Percentiles rank a stretch among this genome's conserved stretches.
Evolutionary conservation across 2,113 vertebrate species (phyloP).

Genomic region (Pogona vitticeps): DNA sequence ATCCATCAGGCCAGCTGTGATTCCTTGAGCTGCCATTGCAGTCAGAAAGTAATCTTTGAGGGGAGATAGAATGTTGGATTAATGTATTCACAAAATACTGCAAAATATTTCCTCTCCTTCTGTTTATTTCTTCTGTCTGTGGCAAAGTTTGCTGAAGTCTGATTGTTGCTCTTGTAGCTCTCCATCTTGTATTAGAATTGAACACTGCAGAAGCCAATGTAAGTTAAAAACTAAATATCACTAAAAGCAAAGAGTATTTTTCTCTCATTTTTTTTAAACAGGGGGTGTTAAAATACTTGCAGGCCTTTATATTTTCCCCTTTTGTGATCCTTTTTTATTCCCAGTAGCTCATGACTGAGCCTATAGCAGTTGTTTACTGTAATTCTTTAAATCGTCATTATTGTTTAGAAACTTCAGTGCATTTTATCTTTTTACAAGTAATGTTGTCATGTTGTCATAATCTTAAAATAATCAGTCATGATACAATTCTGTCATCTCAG

Average conservation of each 20-base stretch:
- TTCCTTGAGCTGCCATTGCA: conserved; percentile 27
- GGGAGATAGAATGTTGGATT: conserved; percentile 24
- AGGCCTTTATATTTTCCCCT: neutral
- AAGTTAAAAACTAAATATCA: neutral
- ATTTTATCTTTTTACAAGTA: neutral
- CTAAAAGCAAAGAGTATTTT: neutral
- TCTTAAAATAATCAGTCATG: neutral
- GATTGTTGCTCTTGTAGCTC: conserved; percentile 37
- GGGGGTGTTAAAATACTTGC: neutral
- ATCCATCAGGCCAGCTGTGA: conserved; percentile 35
- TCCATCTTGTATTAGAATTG: neutral
- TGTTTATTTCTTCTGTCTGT: conserved; percentile 40
- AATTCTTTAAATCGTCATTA: neutral
- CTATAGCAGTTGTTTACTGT: neutral
- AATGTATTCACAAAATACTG: conserved; percentile 42
- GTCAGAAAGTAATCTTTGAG: conserved; percentile 41
- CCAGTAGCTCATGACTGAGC: neutral
- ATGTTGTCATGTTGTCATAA: neutral
- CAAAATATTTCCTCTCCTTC: conserved; percentile 9
- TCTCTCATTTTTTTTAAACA: neutral
- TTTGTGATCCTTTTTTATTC: neutral
- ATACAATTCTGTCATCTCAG: neutral
- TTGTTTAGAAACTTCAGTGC: neutral
- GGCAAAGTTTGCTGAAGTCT: conserved; percentile 43
- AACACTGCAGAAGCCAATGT: neutral